Evolutionary conservation across 2,888 invertebrate genomes (phyloP).

Genomic region (Chymomyza amoena): DNA sequence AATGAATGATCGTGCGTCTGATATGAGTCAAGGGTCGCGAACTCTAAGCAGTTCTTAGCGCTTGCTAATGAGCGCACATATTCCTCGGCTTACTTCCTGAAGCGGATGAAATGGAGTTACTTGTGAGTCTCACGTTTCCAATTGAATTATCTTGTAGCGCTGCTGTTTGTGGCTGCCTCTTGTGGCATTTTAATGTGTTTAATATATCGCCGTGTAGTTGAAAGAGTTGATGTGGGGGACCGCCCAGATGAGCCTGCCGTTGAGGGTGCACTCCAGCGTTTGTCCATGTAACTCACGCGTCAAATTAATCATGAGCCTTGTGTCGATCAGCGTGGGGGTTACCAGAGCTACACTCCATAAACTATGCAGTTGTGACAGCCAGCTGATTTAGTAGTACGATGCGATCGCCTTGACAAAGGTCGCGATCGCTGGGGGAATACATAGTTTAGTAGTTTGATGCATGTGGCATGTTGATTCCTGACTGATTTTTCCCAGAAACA

Average conservation of each 20-base stretch:
- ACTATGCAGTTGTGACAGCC: constrained; percentile 43
- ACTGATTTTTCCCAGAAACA: constrained; percentile 61
- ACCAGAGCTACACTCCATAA: background rate
- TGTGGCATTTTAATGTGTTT: constrained; percentile 70
- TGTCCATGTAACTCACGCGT: constrained; percentile 64
- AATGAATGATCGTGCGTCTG: constrained; percentile 30
- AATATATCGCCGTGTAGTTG: constrained; percentile 56
- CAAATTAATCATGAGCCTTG: constrained; percentile 63
- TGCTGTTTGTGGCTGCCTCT: constrained; percentile 22
- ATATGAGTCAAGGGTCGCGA: constrained; percentile 54
- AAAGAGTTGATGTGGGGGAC: constrained; percentile 63
- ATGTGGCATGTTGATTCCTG: constrained; percentile 10
- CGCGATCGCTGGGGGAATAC: constrained; percentile 16
- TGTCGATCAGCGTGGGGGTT: constrained; percentile 10
- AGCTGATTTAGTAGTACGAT: constrained; percentile 52
- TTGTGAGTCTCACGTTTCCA: constrained; percentile 11
- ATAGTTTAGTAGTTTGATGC: background rate
- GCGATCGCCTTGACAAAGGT: constrained; percentile 8
- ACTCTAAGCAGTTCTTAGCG: constrained; percentile 40
- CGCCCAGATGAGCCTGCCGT: constrained; percentile 39
- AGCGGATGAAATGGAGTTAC: background rate
- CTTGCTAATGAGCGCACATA: constrained; percentile 64
- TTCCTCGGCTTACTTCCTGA: constrained; percentile 21
- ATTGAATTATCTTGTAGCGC: constrained; percentile 56
- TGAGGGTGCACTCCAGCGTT: constrained; percentile 35